Evolutionary conservation across 1,140 invertebrate species (phyloP).

Genomic region (Schlechtendalia chinensis): DNA sequence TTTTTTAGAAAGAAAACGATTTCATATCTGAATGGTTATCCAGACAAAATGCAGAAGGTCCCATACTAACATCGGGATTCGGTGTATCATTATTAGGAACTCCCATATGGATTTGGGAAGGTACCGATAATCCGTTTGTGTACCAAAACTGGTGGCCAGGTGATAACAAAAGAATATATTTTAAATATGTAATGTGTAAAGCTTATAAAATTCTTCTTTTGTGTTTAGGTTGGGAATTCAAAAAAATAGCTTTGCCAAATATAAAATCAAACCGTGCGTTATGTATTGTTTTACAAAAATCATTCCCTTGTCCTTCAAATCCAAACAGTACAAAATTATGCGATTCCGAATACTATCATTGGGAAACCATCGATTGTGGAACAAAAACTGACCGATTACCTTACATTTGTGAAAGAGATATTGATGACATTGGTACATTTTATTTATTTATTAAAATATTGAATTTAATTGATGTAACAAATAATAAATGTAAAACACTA

Average conservation of each 20-base stretch:
- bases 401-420: conserved; percentile 60
- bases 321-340: conserved; percentile 52
- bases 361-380: conserved; percentile 60
- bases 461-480: background rate
- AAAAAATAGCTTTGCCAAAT: conserved; percentile 53
- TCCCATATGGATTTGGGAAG: conserved; percentile 62
- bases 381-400: conserved; percentile 57
- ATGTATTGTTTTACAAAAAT: conserved; percentile 58
- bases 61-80: conserved; percentile 61
- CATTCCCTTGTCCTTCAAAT: conserved; percentile 57
- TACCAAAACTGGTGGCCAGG: conserved; percentile 58
- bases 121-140: conserved; percentile 54
- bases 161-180: conserved; percentile 49
- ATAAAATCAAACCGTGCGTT: conserved; percentile 51
- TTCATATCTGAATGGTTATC: conserved; percentile 63
- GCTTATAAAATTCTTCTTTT: conserved; percentile 22
- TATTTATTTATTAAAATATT: background rate
- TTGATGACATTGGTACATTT: conserved; percentile 59
- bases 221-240: conserved; percentile 56
- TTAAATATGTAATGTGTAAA: background rate
- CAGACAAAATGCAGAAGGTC: conserved; percentile 57
- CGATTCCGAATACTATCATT: conserved; percentile 61
- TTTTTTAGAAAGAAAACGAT: conserved; percentile 61
- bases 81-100: conserved; percentile 58
- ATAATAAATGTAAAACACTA: background rate